phyloP scores from a whole-genome alignment of 2,888 invertebrate genomes.

The Himalopsyche kuldschensis region DNA sequence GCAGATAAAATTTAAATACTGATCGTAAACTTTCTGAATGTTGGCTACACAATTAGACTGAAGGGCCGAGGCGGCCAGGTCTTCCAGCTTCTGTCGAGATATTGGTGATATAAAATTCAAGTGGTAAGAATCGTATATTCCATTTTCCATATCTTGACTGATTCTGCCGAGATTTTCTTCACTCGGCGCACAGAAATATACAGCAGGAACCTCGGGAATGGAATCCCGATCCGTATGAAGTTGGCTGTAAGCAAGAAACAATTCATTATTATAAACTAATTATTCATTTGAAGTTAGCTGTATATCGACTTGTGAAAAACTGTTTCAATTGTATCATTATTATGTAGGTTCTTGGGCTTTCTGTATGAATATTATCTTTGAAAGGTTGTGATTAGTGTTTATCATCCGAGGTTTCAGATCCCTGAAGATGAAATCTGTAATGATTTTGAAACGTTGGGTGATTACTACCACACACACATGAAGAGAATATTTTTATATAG shows the following conservation, averaged over 20 bases:
- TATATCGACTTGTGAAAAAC: no score
- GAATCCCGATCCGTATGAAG: constrained; percentile 85
- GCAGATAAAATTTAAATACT: constrained; percentile 97
- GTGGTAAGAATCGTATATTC: constrained; percentile 92
- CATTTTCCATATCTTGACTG: constrained; percentile 84
- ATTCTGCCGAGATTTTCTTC: constrained; percentile 95
- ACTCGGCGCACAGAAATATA: constrained; percentile 96
- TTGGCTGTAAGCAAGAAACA: constrained; percentile 59
- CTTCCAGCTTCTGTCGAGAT: constrained; percentile 90
- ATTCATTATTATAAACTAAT: no score
- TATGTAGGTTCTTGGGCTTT: no score
- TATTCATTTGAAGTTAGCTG: no score
- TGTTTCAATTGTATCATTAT: no score
- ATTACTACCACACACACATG: no score
- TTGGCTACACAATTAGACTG: constrained; percentile 88
- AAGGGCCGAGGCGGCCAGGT: constrained; percentile 89
- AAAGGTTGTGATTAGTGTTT: no score
- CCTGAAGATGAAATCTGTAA: no score
- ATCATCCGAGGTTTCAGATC: no score
- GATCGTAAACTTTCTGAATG: constrained; percentile 95
- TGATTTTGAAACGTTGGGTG: no score
- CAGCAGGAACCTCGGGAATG: constrained; percentile 98
- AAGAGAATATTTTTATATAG: no score
- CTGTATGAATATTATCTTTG: no score
- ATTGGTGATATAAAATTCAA: constrained; percentile 97